Conservation (phyloP, 2,888 invertebrate genomes). For the Drosophila suboccidentalis region DNA sequence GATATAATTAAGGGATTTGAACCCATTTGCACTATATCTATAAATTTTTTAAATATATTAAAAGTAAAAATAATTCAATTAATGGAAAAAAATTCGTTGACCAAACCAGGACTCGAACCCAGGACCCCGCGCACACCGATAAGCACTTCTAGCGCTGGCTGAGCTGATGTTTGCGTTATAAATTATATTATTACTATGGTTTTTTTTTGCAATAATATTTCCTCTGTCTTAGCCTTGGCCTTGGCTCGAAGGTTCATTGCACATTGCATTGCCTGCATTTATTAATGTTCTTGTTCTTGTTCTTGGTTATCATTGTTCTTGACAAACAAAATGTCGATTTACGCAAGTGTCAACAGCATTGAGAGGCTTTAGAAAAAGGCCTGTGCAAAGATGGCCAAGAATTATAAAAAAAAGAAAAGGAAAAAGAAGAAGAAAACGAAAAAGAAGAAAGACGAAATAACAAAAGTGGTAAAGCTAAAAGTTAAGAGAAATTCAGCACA, state of each 20-base stretch:
- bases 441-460: not conserved
- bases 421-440: slow-evolving; percentile 1
- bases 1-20: no score
- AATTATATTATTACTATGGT: no score
- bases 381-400: slow-evolving; percentile 39
- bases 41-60: no score
- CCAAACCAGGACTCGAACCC: no score
- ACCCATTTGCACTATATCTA: no score
- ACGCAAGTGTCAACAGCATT: slow-evolving; percentile 43
- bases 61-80: no score
- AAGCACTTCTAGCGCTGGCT: no score
- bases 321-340: slow-evolving; percentile 45
- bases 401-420: slow-evolving; percentile 32
- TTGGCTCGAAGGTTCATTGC: slow-evolving; percentile 47
- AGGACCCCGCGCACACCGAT: no score
- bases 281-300: slow-evolving; percentile 16
- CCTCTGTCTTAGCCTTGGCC: slow-evolving; percentile 10
- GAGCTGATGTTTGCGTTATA: no score
- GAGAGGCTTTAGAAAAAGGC: slow-evolving; percentile 19
- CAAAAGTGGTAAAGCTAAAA: not conserved
- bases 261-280: slow-evolving; percentile 47
- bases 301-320: not conserved
- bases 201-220: not conserved
- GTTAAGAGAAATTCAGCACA: slow-evolving; percentile 26
- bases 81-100: no score